Conservation (phyloP, 2,113 vertebrate species). For the Lipophrys pholis region DNA sequence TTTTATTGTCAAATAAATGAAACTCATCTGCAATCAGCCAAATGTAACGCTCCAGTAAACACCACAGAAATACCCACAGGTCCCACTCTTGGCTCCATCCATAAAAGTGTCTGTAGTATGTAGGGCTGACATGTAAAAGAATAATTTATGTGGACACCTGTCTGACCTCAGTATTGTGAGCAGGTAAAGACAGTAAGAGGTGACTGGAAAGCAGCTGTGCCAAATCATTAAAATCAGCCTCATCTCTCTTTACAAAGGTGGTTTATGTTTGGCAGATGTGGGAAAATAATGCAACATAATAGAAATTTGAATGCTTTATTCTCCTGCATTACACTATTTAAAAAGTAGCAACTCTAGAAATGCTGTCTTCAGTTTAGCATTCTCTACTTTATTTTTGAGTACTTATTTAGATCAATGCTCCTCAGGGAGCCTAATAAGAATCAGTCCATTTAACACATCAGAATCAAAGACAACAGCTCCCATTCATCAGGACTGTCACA, state of each 20-base stretch:
- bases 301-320: too few relatives aligned
- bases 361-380: neutral
- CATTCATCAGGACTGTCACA: constrained; percentile 35
- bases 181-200: neutral
- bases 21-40: neutral
- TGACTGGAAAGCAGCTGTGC: neutral
- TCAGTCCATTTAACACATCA: constrained; percentile 10
- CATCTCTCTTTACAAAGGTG: neutral
- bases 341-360: too few relatives aligned
- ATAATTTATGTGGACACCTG: neutral
- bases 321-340: too few relatives aligned
- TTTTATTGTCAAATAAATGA: neutral
- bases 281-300: too few relatives aligned
- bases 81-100: neutral
- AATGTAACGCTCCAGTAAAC: neutral
- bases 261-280: neutral
- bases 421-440: neutral
- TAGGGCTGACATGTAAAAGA: neutral
- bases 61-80: neutral
- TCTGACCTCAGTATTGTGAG: constrained; percentile 2
- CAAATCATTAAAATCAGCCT: constrained; percentile 4
- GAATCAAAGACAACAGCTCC: constrained; percentile 2
- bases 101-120: constrained; percentile 10
- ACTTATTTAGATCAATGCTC: neutral
- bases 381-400: neutral